phyloP scores from a whole-genome alignment of 2,113 vertebrate genomes.

The Blennius ocellaris region DNA sequence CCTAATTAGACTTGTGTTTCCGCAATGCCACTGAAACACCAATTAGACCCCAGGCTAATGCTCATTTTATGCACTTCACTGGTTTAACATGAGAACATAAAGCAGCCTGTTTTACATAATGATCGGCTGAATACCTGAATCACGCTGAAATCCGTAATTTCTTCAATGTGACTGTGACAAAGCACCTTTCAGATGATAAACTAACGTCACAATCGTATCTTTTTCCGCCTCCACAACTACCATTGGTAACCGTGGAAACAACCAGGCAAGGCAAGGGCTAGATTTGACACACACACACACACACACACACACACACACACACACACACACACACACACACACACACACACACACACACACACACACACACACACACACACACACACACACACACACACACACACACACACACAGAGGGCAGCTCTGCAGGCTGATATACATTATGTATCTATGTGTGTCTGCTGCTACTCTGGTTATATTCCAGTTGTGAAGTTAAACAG shows the following conservation, averaged over 20 bases:
- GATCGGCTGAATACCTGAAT: conserved; percentile 18
- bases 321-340: conserved; percentile 17
- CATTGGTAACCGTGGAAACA: conserved; percentile 74
- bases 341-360: too few relatives aligned
- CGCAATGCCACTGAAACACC: conserved; percentile 57
- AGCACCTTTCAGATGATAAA: conserved; percentile 41
- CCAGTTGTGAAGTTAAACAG: conserved; percentile 19
- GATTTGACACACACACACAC: conserved; percentile 55
- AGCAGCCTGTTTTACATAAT: conserved; percentile 3
- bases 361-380: too few relatives aligned
- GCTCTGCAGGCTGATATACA: conserved; percentile 48
- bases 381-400: too few relatives aligned
- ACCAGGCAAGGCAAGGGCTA: conserved; percentile 40
- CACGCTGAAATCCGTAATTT: neutral
- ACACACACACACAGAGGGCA: conserved; percentile 36
- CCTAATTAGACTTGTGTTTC: conserved; percentile 69
- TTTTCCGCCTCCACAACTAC: conserved; percentile 66
- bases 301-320: too few relatives aligned
- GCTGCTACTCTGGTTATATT: conserved; percentile 18
- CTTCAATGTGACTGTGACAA: conserved; percentile 33
- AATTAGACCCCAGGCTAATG: conserved; percentile 51
- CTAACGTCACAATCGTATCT: conserved; percentile 38
- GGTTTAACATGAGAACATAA: conserved; percentile 21
- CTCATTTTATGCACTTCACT: conserved; percentile 34
- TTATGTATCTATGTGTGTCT: conserved; percentile 35